phyloP scores from a whole-genome alignment of 1,140 invertebrate species.

The Diploscapter pachys region DNA sequence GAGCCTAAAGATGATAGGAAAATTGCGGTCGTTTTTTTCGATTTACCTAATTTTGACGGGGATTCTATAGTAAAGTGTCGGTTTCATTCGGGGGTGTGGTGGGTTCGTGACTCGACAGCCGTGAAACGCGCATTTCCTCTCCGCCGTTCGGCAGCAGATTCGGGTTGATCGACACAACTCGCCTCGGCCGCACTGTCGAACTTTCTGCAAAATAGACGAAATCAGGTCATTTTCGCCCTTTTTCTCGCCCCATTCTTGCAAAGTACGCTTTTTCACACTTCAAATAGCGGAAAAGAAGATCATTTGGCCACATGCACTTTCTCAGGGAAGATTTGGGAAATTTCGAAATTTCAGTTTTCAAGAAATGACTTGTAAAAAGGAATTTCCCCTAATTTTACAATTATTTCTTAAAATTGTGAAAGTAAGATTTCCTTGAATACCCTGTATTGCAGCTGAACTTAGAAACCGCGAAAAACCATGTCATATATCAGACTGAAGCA shows the following conservation, averaged over 20 bases:
- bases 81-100: constrained; percentile 13
- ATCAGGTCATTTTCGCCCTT: not conserved
- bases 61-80: constrained; percentile 17
- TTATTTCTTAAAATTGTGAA: too few species aligned
- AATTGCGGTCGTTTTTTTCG: too few species aligned
- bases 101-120: constrained; percentile 26
- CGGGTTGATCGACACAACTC: constrained; percentile 3
- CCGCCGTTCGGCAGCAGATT: constrained; percentile 34
- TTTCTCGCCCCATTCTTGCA: not conserved
- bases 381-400: not conserved
- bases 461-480: too few species aligned
- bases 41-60: too few species aligned
- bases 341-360: not conserved
- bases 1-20: too few species aligned
- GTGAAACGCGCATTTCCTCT: constrained; percentile 33
- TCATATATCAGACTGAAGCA: too few species aligned
- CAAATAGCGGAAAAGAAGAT: not conserved
- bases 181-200: not conserved
- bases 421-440: too few species aligned
- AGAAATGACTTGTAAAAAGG: not conserved
- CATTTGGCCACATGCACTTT: not conserved
- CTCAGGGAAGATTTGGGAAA: not conserved
- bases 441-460: too few species aligned
- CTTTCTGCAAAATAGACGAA: not conserved
- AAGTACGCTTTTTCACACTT: not conserved